Evolutionary conservation across 2,888 invertebrate species (phyloP), one percentile per base, ranked within the genome.

Genomic region (Dromius quadrimaculatus): DNA sequence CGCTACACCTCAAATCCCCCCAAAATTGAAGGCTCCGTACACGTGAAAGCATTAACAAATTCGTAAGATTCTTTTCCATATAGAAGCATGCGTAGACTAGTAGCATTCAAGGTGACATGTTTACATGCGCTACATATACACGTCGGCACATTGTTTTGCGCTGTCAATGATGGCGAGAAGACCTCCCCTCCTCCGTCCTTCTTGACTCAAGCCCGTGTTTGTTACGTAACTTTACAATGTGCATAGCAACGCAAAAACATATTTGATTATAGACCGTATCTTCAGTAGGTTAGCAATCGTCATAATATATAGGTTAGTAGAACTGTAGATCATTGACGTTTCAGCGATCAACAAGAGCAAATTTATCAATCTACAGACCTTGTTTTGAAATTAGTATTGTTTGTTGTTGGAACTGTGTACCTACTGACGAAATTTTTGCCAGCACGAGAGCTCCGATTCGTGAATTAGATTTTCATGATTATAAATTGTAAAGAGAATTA

Each of bases 51-150:
- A n/a, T n/a, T n/a, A n/a, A n/a, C n/a, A n/a, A n/a, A n/a, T n/a
- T n/a, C n/a, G n/a, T n/a, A n/a, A n/a, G n/a, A n/a, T n/a, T n/a
- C n/a, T n/a, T n/a, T n/a, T n/a, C n/a, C n/a, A n/a, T n/a, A n/a
- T n/a, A n/a, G 34, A 32, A 28, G 43, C 32, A 41, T 34, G 66
- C 66, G 36, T 50, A 22, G 54, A 50, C 17, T 19, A 34, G n/a
- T n/a, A 28, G 38, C 22, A 50, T 38, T 68, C 68, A 68, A 68
- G 68, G 68, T 68, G 68, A 68, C 68, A 68, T 13, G 68, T 68
- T 59, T 68, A 59, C 68, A 68, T 50, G 68, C 57, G 68, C 68
- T 68, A 68, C 59, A 59, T 68, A 65, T 65, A 68, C 38, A 66
- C 59, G 45, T 41, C 57, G 57, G 59, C 68, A 54, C 66, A 68